Evolutionary conservation across 2,113 vertebrate species (phyloP).

Genomic region (Formicarius rufipectus): DNA sequence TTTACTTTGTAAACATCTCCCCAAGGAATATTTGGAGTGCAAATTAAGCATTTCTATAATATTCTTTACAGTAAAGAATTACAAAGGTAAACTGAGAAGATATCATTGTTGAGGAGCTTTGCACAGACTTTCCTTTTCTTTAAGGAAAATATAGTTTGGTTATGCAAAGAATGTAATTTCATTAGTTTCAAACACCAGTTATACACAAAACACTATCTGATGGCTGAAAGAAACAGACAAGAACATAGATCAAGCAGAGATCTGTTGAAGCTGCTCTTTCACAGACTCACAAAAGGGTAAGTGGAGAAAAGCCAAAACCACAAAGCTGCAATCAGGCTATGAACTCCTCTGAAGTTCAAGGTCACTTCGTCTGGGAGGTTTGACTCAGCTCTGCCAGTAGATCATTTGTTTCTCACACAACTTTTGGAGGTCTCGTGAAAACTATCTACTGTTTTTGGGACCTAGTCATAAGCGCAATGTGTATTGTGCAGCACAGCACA

Average conservation of each 20-base stretch:
- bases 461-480: background rate
- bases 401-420: background rate
- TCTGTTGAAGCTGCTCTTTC: background rate
- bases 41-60: background rate
- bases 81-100: background rate
- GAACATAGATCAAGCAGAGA: background rate
- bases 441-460: background rate
- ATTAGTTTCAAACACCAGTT: background rate
- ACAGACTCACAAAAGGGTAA: background rate
- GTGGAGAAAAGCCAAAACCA: conserved; percentile 18
- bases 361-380: background rate
- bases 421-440: background rate
- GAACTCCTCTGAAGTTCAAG: conserved; percentile 7
- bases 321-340: background rate
- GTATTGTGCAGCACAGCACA: rapidly evolving
- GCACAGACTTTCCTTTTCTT: background rate
- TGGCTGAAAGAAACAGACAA: background rate
- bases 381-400: background rate
- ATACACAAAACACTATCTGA: background rate
- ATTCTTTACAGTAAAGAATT: background rate
- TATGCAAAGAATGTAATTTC: background rate
- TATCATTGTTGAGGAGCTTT: background rate
- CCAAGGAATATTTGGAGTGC: background rate
- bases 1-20: background rate
- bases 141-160: background rate